Conservation (phyloP, 2,888 invertebrate species). For the Amiota mariae region DNA sequence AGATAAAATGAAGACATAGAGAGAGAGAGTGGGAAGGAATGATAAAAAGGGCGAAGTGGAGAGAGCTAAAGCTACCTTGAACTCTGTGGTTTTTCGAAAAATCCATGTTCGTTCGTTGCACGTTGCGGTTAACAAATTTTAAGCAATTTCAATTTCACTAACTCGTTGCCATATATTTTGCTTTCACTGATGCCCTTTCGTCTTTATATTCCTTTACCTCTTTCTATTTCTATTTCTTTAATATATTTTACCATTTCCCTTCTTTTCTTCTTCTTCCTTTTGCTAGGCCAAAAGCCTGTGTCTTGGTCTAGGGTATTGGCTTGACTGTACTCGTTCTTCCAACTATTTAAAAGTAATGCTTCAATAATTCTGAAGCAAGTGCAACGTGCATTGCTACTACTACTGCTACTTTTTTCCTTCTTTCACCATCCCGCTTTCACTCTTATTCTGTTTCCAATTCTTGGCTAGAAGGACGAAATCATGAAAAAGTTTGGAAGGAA, state of each 20-base stretch:
- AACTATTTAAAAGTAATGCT: conserved; percentile 24
- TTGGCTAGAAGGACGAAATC: background rate
- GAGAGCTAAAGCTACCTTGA: conserved; percentile 4
- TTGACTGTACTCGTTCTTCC: background rate
- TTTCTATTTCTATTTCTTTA: too few relatives aligned
- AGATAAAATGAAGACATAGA: too few relatives aligned
- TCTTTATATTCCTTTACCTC: background rate
- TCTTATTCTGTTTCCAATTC: background rate
- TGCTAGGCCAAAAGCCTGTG: too few relatives aligned
- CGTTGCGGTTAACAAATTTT: conserved; percentile 3
- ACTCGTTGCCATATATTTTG: background rate
- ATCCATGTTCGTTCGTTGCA: background rate
- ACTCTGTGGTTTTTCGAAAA: background rate
- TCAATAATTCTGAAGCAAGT: conserved; percentile 14
- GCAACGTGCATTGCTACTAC: background rate
- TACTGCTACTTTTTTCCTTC: too few relatives aligned
- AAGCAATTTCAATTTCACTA: conserved; percentile 22
- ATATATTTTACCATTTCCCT: too few relatives aligned
- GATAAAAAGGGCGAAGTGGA: too few relatives aligned
- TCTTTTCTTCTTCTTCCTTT: too few relatives aligned
- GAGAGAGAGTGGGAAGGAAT: too few relatives aligned
- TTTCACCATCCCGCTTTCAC: too few relatives aligned
- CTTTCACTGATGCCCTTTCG: background rate
- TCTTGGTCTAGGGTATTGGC: background rate
- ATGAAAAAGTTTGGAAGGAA: background rate